Conservation (phyloP, 1,140 invertebrate species). For the Hypothenemus hampei region DNA sequence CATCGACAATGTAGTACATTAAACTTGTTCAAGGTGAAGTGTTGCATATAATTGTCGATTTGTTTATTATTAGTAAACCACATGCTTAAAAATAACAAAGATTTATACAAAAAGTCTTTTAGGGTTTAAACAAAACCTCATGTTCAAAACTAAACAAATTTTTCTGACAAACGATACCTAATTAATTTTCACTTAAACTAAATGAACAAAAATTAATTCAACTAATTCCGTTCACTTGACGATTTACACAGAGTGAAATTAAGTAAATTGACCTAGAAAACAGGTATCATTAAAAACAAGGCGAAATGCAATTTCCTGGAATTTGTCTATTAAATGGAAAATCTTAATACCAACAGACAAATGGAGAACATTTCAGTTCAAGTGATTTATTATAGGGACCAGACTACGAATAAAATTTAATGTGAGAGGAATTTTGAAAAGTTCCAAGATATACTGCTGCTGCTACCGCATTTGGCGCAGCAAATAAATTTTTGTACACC, state of each 20-base stretch:
- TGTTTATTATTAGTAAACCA: neutral
- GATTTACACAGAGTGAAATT: neutral
- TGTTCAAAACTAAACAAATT: too few species aligned
- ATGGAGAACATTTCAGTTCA: too few species aligned
- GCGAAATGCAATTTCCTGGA: neutral
- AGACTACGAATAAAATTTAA: too few species aligned
- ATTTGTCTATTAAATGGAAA: too few species aligned
- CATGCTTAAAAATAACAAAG: neutral
- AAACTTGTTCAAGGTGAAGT: constrained; percentile 3
- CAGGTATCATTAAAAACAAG: too few species aligned
- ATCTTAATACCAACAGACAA: too few species aligned
- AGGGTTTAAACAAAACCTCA: neutral
- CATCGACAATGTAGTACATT: too few species aligned
- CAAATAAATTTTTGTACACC: too few species aligned
- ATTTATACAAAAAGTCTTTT: neutral
- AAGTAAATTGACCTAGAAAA: neutral
- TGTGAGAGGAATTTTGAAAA: too few species aligned
- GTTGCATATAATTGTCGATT: neutral
- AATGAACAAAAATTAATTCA: neutral
- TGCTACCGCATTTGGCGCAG: too few species aligned
- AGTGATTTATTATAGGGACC: too few species aligned
- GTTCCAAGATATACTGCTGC: too few species aligned
- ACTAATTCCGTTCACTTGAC: neutral
- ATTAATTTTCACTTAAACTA: neutral
- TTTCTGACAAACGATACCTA: neutral